Percentiles rank a stretch among this genome's conserved stretches.
phyloP scores from a whole-genome alignment of 2,888 invertebrate species.

The Drosophila crucigera region DNA sequence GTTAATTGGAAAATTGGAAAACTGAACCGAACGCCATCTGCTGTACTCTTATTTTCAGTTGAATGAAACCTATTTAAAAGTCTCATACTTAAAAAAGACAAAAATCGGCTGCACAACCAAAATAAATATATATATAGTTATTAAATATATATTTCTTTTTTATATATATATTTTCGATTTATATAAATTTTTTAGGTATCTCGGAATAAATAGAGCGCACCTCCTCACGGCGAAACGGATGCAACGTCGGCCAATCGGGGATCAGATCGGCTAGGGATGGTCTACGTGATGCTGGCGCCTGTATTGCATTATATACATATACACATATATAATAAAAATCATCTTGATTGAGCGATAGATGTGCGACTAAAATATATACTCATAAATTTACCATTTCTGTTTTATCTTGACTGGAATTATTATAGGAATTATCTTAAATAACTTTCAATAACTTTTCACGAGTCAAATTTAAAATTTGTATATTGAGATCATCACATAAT shows the following conservation, averaged over 20 bases:
- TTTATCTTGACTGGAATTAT: background rate
- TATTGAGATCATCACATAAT: background rate
- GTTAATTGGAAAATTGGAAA: slow-evolving; percentile 3
- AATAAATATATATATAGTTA: slow-evolving; percentile 42
- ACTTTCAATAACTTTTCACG: background rate
- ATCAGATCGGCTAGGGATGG: slow-evolving; percentile 97
- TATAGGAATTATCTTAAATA: background rate
- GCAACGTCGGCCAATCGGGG: slow-evolving; percentile 95
- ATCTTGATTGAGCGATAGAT: slow-evolving; percentile 1
- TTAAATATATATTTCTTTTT: background rate
- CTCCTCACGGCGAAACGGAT: slow-evolving; percentile 88
- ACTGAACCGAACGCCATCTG: slow-evolving; percentile 4
- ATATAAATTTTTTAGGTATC: slow-evolving; percentile 20
- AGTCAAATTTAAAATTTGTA: background rate
- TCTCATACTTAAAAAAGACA: slow-evolving; percentile 1
- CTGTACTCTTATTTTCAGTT: background rate
- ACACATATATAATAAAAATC: slow-evolving; percentile 16
- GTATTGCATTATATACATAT: slow-evolving; percentile 51
- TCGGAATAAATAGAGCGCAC: slow-evolving; percentile 85
- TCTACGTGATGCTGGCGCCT: slow-evolving; percentile 89
- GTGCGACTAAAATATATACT: slow-evolving; percentile 11
- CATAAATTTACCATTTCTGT: background rate
- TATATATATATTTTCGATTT: slow-evolving; percentile 5
- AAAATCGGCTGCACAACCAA: slow-evolving; percentile 26
- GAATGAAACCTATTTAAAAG: background rate